Base-by-base conservation (phyloP, 2,113 vertebrate species). In the Candoia aspera region DNA sequence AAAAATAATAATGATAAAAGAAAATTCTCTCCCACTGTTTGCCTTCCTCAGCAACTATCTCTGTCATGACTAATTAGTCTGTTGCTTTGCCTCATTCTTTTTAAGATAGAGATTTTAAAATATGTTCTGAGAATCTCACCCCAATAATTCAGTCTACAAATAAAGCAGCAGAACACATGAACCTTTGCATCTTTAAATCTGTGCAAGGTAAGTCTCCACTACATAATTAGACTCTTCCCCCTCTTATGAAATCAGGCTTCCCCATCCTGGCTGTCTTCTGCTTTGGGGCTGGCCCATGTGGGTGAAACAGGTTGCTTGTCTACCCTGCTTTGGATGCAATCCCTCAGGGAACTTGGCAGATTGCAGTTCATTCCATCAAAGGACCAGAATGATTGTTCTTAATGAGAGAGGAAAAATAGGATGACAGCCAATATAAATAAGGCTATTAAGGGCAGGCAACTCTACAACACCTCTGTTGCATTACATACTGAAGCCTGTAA, bases 381-480 rank as follows among this genome's bases (percentile, higher is more conserved):
- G 55, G 64, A 79, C 8, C 60, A 91, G 92, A 90, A 3, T n/a
- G 86, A 24, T 64, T 87, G 86, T 60, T 87, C 91, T 86, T 24
- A 86, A 86, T 0, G 64, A 64, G 8, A 6, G n/a, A 91, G 90
- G 88, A 84, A 83, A 84, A 55, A n/a, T 33, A 23, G 24, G 29
- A 37, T 26, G 87, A 68, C 83, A 94, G 86, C 64, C 92, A 86
- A 58, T 26, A 2, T 1, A 79, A 90, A 42, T 90, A 64, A 3
- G 91, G 64, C 68, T 26, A 59, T 90, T 68, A 17, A n/a, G 57
- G 87, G 92, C 79, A 91, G 84, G 92, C 88, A 90, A 84, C 59
- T 91, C n/a, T 60, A 37, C 60, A 0, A 54, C 55, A 85, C 15
- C 87, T 13, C 46, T 24, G 0, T 26, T 92, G 49, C 57, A 46